These are phyloP conservation scores for Geophilus truncorum DNA, from an alignment of 2,888 invertebrate species.

Conservation along the genomic window DNA sequence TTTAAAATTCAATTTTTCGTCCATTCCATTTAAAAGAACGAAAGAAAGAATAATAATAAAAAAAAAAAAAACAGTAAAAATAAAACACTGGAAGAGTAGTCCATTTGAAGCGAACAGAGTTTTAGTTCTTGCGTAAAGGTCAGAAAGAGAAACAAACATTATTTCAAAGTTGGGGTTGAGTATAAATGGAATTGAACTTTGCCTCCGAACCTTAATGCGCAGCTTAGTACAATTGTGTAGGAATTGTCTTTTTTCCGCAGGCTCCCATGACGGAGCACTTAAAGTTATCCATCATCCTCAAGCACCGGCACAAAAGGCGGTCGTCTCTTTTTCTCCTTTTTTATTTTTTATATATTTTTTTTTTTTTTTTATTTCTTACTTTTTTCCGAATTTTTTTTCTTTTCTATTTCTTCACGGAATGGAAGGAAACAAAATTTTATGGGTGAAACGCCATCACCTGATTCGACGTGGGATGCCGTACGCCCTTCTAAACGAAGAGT, in stretches of 20 bases:
- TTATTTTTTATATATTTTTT: constrained; percentile 8
- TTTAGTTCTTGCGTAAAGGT: neutral
- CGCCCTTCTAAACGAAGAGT: neutral
- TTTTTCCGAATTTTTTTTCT: neutral
- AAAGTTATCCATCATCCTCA: constrained; percentile 23
- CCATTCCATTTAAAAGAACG: no score
- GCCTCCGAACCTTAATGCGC: constrained; percentile 20
- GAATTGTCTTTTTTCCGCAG: constrained; percentile 26
- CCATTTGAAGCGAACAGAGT: neutral
- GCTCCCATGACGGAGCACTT: constrained; percentile 31
- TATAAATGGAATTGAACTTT: constrained; percentile 13
- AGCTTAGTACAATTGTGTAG: constrained; percentile 24
- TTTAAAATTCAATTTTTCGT: no score
- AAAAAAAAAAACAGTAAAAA: no score
- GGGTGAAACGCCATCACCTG: constrained; percentile 21
- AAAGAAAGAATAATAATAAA: no score
- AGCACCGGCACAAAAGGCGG: constrained; percentile 25
- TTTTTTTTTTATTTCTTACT: neutral
- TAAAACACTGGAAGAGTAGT: neutral
- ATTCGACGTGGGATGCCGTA: constrained; percentile 25
- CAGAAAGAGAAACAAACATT: constrained; percentile 7
- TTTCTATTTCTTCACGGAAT: constrained; percentile 1
- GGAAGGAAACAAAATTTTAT: constrained; percentile 18
- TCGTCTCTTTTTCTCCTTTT: neutral
- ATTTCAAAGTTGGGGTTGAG: neutral